Percentiles rank a stretch among this genome's conserved stretches.
Conservation (phyloP, 2,113 vertebrate genomes). For the Xenopus tropicalis region UCB_Xtro_10.0 CM004447.2:105416501-105417000, state of each 20-base stretch:
- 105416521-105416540: no score
- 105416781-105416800: conserved; percentile 50
- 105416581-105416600: no score
- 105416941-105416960: conserved; percentile 61
- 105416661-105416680: conserved; percentile 46
- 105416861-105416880: conserved; percentile 53
- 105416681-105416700: conserved; percentile 49
- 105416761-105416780: conserved; percentile 47
- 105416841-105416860: conserved; percentile 52
- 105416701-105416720: conserved; percentile 55
- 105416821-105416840: conserved; percentile 52
- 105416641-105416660: conserved; percentile 28
- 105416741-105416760: conserved; percentile 11
- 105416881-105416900: conserved; percentile 69
- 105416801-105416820: conserved; percentile 47
- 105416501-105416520: no score
- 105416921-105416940: conserved; percentile 52
- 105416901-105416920: conserved; percentile 66
- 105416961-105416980: conserved; percentile 59
- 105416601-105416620: no score
- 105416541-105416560: no score
- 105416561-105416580: no score
- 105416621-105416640: no score
- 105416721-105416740: conserved; percentile 47
- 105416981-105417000: conserved; percentile 47